A percentile compares a stretch with the other conserved stretches of the same genome.
phyloP scores from a whole-genome alignment of 2,888 invertebrate species.

The Polylopha cassiicola region DNA sequence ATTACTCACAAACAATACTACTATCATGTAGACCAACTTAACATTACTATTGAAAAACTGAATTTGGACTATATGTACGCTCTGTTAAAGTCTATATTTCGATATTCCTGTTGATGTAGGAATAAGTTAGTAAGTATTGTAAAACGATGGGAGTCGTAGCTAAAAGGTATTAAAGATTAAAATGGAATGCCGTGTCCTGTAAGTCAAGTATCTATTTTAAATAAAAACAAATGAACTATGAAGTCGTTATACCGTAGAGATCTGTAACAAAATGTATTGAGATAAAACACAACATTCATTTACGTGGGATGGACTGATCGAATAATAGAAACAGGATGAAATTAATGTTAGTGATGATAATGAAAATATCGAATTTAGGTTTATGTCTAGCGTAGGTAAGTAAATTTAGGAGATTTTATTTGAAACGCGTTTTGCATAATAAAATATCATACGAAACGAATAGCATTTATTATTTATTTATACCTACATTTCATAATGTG shows the following conservation, averaged over 20 bases:
- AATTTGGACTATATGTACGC: no score
- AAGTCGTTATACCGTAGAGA: conserved; percentile 47
- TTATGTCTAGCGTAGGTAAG: no score
- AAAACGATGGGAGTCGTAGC: neutral
- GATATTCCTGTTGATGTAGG: no score
- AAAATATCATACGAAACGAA: no score
- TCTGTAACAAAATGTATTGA: conserved; percentile 53
- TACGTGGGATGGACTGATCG: conserved; percentile 57
- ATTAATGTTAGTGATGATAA: conserved; percentile 32
- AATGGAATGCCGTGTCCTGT: no score
- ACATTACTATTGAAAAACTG: no score
- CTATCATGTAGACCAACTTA: conserved; percentile 26
- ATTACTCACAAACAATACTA: conserved; percentile 56
- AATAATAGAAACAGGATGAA: conserved; percentile 52
- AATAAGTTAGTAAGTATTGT: neutral
- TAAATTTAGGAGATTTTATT: no score
- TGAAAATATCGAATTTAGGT: conserved; percentile 20
- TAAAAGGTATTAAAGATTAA: conserved; percentile 20
- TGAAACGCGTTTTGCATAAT: no score
- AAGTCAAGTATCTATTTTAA: conserved; percentile 17
- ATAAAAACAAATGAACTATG: conserved; percentile 39
- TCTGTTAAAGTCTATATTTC: no score
- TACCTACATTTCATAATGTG: no score
- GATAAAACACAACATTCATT: conserved; percentile 58
- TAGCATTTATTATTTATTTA: no score